A percentile compares a stretch with the other conserved stretches of the same genome.
These are phyloP conservation scores for Phenganax marumi DNA, from an alignment of 92 coral and sea anemone species.

Conservation along the genomic window DNA sequence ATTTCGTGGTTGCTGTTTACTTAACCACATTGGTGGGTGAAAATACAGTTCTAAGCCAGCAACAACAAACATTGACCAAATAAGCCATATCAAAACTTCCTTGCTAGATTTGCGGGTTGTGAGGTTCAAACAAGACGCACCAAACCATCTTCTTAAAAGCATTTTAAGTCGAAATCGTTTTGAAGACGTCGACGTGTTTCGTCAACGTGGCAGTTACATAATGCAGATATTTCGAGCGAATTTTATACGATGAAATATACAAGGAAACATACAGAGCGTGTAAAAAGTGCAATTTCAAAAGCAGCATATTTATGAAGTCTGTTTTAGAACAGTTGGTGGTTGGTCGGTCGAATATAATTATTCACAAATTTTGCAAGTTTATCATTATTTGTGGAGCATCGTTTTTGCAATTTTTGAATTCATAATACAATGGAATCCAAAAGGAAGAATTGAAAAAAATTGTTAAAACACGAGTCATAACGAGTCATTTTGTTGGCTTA, in stretches of 20 bases:
- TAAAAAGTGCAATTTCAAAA: neutral
- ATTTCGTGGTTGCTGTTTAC: neutral
- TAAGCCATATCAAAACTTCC: neutral
- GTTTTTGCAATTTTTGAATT: too few relatives aligned
- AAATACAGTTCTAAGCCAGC: neutral
- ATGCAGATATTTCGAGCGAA: neutral
- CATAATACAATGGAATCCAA: too few relatives aligned
- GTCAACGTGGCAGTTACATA: neutral
- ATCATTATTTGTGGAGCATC: neutral
- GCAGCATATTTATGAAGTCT: neutral
- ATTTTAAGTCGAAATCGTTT: neutral
- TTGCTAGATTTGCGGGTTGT: neutral
- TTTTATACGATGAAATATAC: too few relatives aligned
- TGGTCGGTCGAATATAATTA: neutral
- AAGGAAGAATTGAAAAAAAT: too few relatives aligned
- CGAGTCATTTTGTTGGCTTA: too few relatives aligned
- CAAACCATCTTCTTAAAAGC: neutral
- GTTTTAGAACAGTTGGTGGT: neutral
- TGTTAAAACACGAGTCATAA: too few relatives aligned
- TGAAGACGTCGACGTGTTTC: neutral
- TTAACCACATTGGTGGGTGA: too few relatives aligned
- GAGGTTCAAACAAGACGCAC: neutral
- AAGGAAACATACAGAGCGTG: neutral
- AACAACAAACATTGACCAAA: neutral
- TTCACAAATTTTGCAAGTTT: neutral